These are phyloP conservation scores for Drosophila murphyi DNA, from an alignment of 1,140 invertebrate genomes.

Conservation along the genomic window DNA sequence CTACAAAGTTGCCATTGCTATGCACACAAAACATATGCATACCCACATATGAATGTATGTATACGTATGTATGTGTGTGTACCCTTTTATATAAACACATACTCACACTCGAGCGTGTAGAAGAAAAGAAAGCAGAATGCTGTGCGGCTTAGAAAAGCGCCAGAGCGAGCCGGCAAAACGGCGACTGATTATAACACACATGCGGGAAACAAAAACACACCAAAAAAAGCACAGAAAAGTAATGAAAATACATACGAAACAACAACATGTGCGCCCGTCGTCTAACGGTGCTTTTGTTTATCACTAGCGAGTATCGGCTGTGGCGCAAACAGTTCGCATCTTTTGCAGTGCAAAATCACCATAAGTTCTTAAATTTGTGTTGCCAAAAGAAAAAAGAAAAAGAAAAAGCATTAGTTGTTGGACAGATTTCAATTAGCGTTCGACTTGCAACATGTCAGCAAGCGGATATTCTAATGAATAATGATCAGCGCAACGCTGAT, in stretches of 20 bases:
- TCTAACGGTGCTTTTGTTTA: slow-evolving; percentile 56
- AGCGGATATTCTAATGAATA: slow-evolving; percentile 32
- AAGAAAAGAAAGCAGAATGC: slow-evolving; percentile 7
- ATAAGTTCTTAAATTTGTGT: neutral
- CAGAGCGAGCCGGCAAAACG: slow-evolving; percentile 42
- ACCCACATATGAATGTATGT: slow-evolving; percentile 9
- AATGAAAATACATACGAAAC: slow-evolving; percentile 18
- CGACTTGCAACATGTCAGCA: slow-evolving; percentile 4
- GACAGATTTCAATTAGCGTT: slow-evolving; percentile 35
- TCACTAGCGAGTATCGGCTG: slow-evolving; percentile 52
- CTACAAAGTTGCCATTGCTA: slow-evolving; percentile 38
- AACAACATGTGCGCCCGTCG: slow-evolving; percentile 37
- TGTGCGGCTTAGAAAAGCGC: slow-evolving; percentile 45
- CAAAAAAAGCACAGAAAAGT: neutral
- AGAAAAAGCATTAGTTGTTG: slow-evolving; percentile 1
- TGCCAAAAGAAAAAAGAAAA: neutral
- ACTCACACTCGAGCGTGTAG: neutral
- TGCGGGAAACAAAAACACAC: slow-evolving; percentile 2
- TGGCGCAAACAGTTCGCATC: slow-evolving; percentile 11
- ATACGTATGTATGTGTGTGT: slow-evolving; percentile 9
- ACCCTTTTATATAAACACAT: too few species aligned
- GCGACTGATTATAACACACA: slow-evolving; percentile 24
- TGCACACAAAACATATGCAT: slow-evolving; percentile 9
- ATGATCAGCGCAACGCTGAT: slow-evolving; percentile 29
- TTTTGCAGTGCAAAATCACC: slow-evolving; percentile 3